Conservation (phyloP, 2,888 invertebrate species). For the Leucophenga maculata region DNA sequence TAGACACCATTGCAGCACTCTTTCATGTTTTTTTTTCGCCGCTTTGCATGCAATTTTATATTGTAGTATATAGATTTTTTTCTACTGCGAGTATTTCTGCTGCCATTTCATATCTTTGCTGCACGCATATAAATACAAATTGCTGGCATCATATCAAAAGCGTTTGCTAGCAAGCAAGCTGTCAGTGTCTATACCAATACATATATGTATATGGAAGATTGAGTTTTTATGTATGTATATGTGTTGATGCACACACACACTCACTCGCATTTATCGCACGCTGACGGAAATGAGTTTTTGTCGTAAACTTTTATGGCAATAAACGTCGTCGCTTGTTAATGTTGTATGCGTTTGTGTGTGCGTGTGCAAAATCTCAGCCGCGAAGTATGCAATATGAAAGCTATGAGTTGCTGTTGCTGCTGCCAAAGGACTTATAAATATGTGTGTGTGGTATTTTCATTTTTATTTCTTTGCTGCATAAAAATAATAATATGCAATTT, state of each 20-base stretch:
- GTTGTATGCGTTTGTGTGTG: conserved; percentile 7
- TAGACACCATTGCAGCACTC: too few species aligned
- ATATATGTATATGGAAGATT: background rate
- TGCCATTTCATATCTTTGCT: background rate
- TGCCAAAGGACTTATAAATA: conserved; percentile 10
- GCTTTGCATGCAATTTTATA: conserved; percentile 8
- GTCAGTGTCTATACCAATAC: background rate
- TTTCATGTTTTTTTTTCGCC: background rate
- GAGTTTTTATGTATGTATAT: background rate
- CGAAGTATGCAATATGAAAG: too few species aligned
- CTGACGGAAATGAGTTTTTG: conserved; percentile 64
- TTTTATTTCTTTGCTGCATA: conserved; percentile 52
- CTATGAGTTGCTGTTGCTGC: background rate
- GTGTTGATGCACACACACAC: background rate
- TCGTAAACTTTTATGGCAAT: conserved; percentile 65
- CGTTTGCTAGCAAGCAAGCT: background rate
- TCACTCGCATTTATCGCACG: conserved; percentile 54
- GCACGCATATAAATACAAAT: conserved; percentile 26
- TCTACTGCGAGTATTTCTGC: background rate
- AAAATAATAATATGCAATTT: conserved; percentile 50
- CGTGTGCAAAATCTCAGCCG: background rate
- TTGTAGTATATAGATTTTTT: conserved; percentile 1
- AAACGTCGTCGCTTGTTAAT: conserved; percentile 54
- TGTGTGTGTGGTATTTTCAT: conserved; percentile 40
- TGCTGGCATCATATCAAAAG: conserved; percentile 26